Conservation (phyloP, 2,888 invertebrate species). For the Clitarchus hookeri region DNA sequence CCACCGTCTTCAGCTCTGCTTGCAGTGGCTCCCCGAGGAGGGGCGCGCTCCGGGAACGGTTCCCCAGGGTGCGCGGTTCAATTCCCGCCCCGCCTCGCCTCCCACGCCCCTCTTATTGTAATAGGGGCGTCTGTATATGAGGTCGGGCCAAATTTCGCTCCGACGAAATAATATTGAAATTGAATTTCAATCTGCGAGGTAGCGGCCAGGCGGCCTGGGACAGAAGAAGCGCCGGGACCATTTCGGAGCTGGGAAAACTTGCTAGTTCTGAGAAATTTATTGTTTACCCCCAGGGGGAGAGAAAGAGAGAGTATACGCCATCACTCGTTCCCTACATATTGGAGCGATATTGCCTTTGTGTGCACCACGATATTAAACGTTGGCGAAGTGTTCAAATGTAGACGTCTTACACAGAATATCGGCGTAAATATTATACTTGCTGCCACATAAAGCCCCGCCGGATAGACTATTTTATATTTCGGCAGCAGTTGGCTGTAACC, state of each 20-base stretch:
- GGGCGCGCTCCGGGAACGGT: not conserved
- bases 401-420: not conserved
- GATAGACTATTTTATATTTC: not conserved
- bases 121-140: too few relatives aligned
- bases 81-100: not conserved
- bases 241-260: not conserved
- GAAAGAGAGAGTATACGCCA: not conserved
- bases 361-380: not conserved
- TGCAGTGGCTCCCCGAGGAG: not conserved
- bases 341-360: not conserved
- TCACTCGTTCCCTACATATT: conserved; percentile 1
- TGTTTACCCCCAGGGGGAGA: not conserved
- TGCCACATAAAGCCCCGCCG: too few relatives aligned
- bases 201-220: not conserved
- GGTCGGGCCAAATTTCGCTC: too few relatives aligned
- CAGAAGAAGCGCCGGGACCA: not conserved
- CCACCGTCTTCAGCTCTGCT: not conserved
- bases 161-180: too few relatives aligned
- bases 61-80: not conserved
- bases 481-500: not conserved
- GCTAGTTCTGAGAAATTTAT: not conserved
- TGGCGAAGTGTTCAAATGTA: not conserved
- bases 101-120: not conserved
- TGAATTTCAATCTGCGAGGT: conserved; percentile 7
- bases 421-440: too few relatives aligned